Conservation (phyloP, 2,888 invertebrate genomes). For the Cantharis rufa region DNA sequence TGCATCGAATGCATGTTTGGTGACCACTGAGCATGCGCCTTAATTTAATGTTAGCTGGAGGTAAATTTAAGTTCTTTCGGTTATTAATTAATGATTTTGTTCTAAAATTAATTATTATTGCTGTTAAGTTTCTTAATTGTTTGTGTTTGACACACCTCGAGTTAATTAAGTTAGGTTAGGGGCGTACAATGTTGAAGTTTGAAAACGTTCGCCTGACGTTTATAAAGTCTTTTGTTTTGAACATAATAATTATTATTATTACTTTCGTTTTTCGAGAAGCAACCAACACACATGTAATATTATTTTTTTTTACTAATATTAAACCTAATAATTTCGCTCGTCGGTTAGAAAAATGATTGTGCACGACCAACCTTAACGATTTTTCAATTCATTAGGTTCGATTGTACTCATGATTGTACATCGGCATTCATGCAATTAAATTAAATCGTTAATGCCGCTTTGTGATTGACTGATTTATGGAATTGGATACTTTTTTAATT, state of each 20-base stretch:
- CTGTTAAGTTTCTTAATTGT: background rate
- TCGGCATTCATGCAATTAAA: background rate
- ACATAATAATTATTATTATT: background rate
- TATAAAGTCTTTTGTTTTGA: background rate
- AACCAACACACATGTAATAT: too few relatives aligned
- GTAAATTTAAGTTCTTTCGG: slow-evolving; percentile 23
- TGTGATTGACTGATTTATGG: background rate
- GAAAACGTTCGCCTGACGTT: background rate
- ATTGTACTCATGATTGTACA: background rate
- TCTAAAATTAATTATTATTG: background rate
- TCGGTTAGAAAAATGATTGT: background rate
- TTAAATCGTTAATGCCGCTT: background rate
- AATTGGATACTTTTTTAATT: background rate
- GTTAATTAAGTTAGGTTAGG: background rate
- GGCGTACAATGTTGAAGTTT: background rate
- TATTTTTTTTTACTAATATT: too few relatives aligned
- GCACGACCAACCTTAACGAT: background rate
- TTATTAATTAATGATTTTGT: background rate
- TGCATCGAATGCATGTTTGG: slow-evolving; percentile 48
- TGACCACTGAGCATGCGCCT: slow-evolving; percentile 42
- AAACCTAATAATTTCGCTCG: too few relatives aligned
- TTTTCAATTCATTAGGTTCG: background rate
- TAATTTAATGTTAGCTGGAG: slow-evolving; percentile 36
- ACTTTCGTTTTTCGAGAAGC: too few relatives aligned
- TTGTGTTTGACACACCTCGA: background rate